A percentile compares a stretch with the other conserved stretches of the same genome.
These are phyloP conservation scores for Porites lutea DNA, from an alignment of 64 coral and sea anemone genomes.

Conservation along the genomic window DNA sequence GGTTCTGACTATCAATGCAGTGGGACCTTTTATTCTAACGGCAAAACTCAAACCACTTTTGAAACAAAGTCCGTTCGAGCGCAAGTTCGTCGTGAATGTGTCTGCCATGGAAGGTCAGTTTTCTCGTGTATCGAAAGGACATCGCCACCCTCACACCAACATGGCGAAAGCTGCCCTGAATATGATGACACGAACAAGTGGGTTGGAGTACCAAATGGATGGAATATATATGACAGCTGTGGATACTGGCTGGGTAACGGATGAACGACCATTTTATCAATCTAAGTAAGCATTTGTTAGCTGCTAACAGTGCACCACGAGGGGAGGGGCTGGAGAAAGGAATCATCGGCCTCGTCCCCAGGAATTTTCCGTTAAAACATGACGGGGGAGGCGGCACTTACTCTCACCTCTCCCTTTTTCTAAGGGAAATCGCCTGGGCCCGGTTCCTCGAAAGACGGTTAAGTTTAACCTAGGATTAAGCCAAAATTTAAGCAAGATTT, in stretches of 20 bases:
- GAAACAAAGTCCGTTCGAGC: slow-evolving; percentile 27
- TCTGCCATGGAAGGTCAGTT: slow-evolving; percentile 63
- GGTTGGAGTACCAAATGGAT: slow-evolving; percentile 46
- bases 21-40: slow-evolving; percentile 46
- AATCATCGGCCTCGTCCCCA: too few species aligned
- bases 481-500: too few species aligned
- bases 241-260: slow-evolving; percentile 53
- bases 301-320: too few species aligned
- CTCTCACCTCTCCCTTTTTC: too few species aligned
- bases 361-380: too few species aligned
- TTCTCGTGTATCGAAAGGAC: slow-evolving; percentile 17
- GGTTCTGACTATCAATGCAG: slow-evolving; percentile 48
- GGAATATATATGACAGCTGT: slow-evolving; percentile 54
- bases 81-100: slow-evolving; percentile 53
- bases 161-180: slow-evolving; percentile 55
- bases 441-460: too few species aligned
- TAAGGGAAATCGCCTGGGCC: too few species aligned
- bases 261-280: slow-evolving; percentile 51
- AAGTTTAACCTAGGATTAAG: too few species aligned
- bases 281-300: background rate
- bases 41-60: slow-evolving; percentile 43
- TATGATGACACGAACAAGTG: slow-evolving; percentile 58
- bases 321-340: too few species aligned
- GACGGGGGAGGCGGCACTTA: too few species aligned
- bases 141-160: slow-evolving; percentile 52